Evolutionary conservation across 2,113 vertebrate species (phyloP).

Genomic region (Tringa solitaria): DNA sequence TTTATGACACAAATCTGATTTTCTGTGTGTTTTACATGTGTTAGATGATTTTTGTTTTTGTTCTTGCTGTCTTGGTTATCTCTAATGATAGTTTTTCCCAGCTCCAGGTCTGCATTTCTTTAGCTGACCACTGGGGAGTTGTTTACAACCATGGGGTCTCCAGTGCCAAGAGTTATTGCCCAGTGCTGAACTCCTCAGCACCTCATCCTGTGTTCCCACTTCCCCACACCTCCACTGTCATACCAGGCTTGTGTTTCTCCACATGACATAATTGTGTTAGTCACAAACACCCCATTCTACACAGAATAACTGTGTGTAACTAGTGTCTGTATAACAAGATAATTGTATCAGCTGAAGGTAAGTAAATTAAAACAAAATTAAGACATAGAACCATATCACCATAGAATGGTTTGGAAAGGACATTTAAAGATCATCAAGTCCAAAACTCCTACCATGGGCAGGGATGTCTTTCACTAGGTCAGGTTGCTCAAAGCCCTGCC

Average conservation of each 20-base stretch:
- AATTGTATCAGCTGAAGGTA: neutral
- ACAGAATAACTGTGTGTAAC: neutral
- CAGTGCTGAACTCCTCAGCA: neutral
- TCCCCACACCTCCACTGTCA: neutral
- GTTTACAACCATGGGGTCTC: neutral
- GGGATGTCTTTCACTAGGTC: neutral
- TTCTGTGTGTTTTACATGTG: neutral
- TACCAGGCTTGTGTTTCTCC: neutral
- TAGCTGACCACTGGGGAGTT: neutral
- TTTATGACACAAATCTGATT: neutral
- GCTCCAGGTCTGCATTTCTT: neutral
- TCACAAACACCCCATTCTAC: neutral
- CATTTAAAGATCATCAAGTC: neutral
- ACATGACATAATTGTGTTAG: too few relatives aligned
- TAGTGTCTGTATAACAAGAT: neutral
- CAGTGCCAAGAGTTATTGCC: neutral
- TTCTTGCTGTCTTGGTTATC: neutral
- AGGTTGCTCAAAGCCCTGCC: neutral
- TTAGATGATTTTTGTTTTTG: neutral
- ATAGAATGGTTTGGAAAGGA: neutral
- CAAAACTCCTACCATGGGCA: neutral
- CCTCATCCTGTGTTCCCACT: neutral
- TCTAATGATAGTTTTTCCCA: neutral
- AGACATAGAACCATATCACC: neutral
- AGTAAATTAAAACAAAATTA: neutral